Base-by-base conservation (phyloP, 1,140 invertebrate genomes). In the Eueides isabella region DNA sequence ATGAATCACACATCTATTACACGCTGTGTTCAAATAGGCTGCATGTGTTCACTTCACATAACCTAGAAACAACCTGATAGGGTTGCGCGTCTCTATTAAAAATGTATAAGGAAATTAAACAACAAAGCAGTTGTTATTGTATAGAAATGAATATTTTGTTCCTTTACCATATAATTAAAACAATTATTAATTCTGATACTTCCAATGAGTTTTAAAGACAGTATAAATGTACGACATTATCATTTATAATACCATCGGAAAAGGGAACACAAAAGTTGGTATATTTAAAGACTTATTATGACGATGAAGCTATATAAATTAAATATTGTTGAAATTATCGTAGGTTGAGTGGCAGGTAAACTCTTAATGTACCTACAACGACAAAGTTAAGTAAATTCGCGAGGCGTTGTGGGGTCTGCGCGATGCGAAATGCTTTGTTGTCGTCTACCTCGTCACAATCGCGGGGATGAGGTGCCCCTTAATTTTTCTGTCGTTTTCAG, bases 401-500 rank as follows among this genome's bases (percentile, higher is more conserved):
- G 78, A 84, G 80, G 82, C 65, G 72, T 71, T 44, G 71, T 64
- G 72, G 67, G 61, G 31, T 73, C 55, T 31, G 67, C 44, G 63
- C 72, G 76, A 75, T 71, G 77, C 5, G 48, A 11, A 55, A 11
- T 55, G 48, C 19, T 55, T 76, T 76, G 81, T 81, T 77, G 74
- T 71, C 80, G 83, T 76, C 80, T 70, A 69, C 77, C 80, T 84
- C 81, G 81, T 74, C 71, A 75, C 75, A 9, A 67, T 38, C 62
- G 44, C 69, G 67, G 72, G 75, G 70, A 71, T 33, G 62, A 74
- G 71, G 78, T 67, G 73, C 76, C 82, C 80, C 83, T 86, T 90
- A 88, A 93, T 93, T 92, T 85, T 91, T 93, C 89, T 90, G 89
- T 87, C 90, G 90, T 93, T 92, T 88, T 91, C 90, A 87, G 80